These are phyloP conservation scores for Percopsis transmontana DNA, from an alignment of 2,113 vertebrate species.

Conservation along the genomic window DNA sequence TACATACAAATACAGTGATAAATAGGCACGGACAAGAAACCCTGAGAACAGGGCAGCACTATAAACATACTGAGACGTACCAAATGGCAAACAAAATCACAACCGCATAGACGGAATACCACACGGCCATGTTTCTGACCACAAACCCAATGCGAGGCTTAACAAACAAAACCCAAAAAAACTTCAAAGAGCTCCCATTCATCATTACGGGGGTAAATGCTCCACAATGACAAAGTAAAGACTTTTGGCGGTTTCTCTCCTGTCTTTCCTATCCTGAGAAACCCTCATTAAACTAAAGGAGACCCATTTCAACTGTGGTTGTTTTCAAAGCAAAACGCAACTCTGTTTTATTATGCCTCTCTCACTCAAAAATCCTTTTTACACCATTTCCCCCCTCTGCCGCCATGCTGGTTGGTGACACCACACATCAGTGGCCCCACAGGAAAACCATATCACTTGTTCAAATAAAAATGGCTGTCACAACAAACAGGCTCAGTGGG, in stretches of 20 bases:
- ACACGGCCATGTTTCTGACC: slow-evolving; percentile 46
- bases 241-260: slow-evolving; percentile 13
- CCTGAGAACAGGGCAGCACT: slow-evolving; percentile 21
- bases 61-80: slow-evolving; percentile 38
- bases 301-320: slow-evolving; percentile 37
- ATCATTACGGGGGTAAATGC: slow-evolving; percentile 54
- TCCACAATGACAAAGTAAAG: slow-evolving; percentile 58
- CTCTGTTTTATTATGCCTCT: slow-evolving; percentile 9
- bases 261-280: slow-evolving; percentile 43
- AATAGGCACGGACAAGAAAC: slow-evolving; percentile 55
- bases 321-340: slow-evolving; percentile 22
- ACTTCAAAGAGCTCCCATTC: slow-evolving; percentile 54
- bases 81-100: slow-evolving; percentile 46
- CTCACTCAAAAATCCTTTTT: not conserved
- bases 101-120: slow-evolving; percentile 52
- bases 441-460: slow-evolving; percentile 48
- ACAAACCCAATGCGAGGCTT: slow-evolving; percentile 51
- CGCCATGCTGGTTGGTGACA: slow-evolving; percentile 29
- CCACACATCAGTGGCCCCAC: slow-evolving; percentile 19
- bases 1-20: not conserved
- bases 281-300: slow-evolving; percentile 54
- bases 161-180: slow-evolving; percentile 29
- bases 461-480: slow-evolving; percentile 48
- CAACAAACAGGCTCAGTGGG: slow-evolving; percentile 52
- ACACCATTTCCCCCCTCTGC: slow-evolving; percentile 20